phyloP scores from a whole-genome alignment of 2,888 invertebrate genomes.

The Aproaerema taeniolella region DNA sequence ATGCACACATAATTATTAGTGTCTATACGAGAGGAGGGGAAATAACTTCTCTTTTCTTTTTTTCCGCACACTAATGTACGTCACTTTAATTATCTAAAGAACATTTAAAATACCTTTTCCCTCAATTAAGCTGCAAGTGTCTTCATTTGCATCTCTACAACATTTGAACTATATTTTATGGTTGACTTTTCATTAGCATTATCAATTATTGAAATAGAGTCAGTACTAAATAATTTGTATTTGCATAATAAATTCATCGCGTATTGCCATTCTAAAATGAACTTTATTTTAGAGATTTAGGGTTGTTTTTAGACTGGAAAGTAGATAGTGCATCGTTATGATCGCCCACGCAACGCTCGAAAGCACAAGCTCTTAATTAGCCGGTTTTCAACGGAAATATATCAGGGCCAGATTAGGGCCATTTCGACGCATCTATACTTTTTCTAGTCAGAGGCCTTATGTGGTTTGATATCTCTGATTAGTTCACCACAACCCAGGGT shows the following conservation, averaged over 20 bases:
- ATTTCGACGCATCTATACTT: no score
- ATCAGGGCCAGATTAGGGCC: no score
- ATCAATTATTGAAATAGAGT: slow-evolving; percentile 62
- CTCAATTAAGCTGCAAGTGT: slow-evolving; percentile 10
- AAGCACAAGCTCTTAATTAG: slow-evolving; percentile 73
- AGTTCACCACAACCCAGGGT: no score
- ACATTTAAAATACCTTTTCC: no score
- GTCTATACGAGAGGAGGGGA: no score
- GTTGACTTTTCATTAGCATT: slow-evolving; percentile 49
- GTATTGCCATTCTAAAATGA: no score
- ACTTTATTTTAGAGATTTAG: not conserved
- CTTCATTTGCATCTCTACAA: slow-evolving; percentile 22
- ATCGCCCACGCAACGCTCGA: slow-evolving; percentile 52
- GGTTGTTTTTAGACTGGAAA: not conserved
- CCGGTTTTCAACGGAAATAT: slow-evolving; percentile 50
- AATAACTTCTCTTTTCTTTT: no score
- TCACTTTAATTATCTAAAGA: no score
- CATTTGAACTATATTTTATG: slow-evolving; percentile 35
- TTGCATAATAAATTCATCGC: slow-evolving; percentile 44
- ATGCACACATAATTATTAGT: no score
- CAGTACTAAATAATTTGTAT: slow-evolving; percentile 49
- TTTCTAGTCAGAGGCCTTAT: no score
- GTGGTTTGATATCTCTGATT: no score
- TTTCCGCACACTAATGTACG: no score
- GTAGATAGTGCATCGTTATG: not conserved